These are phyloP conservation scores for Perca flavescens DNA, from an alignment of 2,113 vertebrate genomes.

Conservation along the genomic window DNA sequence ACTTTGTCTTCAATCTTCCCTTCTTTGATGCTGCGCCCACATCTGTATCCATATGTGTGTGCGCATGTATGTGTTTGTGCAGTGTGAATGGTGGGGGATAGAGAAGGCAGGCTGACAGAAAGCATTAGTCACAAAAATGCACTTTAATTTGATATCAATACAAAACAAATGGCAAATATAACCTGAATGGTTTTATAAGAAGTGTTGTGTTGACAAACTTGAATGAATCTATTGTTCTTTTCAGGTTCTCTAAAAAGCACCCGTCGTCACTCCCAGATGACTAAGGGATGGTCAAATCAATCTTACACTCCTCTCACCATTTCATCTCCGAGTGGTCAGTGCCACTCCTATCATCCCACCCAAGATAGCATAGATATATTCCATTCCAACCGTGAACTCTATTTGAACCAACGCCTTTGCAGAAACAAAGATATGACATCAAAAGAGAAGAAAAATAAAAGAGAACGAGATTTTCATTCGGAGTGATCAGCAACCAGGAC, in stretches of 20 bases:
- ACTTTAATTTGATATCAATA: not conserved
- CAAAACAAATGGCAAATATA: not conserved
- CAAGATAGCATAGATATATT: slow-evolving; percentile 54
- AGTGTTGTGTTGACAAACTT: not conserved
- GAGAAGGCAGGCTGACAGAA: no score
- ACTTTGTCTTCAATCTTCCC: slow-evolving; percentile 69
- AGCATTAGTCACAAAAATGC: not conserved
- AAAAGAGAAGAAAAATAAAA: slow-evolving; percentile 13
- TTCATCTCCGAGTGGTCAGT: slow-evolving; percentile 35
- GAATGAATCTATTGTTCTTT: not conserved
- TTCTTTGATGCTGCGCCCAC: slow-evolving; percentile 31
- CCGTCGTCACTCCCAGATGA: slow-evolving; percentile 9
- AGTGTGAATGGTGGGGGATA: no score
- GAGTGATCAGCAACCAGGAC: slow-evolving; percentile 22
- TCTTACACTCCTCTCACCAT: slow-evolving; percentile 21
- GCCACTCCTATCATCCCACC: slow-evolving; percentile 55
- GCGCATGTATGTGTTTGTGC: not conserved
- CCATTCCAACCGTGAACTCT: slow-evolving; percentile 53
- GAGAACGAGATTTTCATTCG: slow-evolving; percentile 13
- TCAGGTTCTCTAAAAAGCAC: not conserved
- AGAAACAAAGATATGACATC: slow-evolving; percentile 48
- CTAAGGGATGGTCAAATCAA: slow-evolving; percentile 35
- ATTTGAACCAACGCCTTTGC: slow-evolving; percentile 61
- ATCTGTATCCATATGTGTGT: slow-evolving; percentile 22
- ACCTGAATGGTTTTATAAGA: not conserved